A percentile compares a stretch with the other conserved stretches of the same genome.
Conservation (phyloP, 2,113 vertebrate species). For the Brachypodius melanocephalos region DNA sequence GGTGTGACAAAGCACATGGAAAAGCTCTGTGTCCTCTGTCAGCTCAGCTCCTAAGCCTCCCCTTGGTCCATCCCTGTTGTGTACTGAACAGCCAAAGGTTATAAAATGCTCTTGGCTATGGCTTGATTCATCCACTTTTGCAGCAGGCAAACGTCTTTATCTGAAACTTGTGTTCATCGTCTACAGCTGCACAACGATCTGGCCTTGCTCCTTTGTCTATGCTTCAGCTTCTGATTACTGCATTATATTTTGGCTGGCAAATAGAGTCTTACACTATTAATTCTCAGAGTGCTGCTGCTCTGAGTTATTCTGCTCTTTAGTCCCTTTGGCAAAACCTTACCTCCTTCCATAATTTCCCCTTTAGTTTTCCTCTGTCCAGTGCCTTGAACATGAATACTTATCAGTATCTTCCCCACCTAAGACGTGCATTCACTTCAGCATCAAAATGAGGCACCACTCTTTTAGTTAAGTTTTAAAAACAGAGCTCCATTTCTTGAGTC, state of each 20-base stretch:
- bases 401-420: not conserved
- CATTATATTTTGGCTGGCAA: not conserved
- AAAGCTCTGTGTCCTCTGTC: not conserved
- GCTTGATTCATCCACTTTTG: not conserved
- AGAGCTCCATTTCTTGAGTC: not conserved
- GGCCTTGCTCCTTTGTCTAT: not conserved
- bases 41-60: not conserved
- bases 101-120: not conserved
- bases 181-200: not conserved
- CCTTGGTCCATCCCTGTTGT: not conserved
- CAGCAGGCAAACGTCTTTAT: not conserved
- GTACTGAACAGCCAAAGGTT: not conserved
- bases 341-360: not conserved
- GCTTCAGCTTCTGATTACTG: not conserved
- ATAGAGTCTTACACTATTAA: not conserved
- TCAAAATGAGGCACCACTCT: not conserved
- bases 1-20: not conserved
- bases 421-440: not conserved
- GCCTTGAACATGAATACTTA: not conserved
- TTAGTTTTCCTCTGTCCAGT: not conserved
- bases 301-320: not conserved
- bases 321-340: not conserved
- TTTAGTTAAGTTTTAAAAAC: not conserved
- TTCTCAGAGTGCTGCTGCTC: not conserved
- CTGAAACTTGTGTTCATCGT: not conserved